Evolutionary conservation across 2,888 invertebrate genomes (phyloP).

Genomic region (Tridacna crocea): DNA sequence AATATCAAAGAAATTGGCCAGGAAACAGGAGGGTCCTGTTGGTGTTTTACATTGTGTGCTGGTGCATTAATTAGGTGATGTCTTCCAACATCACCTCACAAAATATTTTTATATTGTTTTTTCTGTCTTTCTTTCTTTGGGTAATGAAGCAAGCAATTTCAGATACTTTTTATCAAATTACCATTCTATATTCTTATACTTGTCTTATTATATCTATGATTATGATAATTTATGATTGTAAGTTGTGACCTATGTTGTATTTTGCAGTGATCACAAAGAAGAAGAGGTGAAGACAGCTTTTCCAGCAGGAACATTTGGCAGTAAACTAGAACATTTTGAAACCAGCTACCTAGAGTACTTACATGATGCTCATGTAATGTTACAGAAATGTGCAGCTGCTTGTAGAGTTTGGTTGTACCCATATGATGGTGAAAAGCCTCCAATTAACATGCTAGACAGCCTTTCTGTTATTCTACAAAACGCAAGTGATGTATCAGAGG

Average conservation of each 20-base stretch:
- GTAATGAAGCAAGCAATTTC: no score
- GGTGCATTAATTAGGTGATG: no score
- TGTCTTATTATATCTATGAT: no score
- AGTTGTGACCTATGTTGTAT: neutral
- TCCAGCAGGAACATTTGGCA: conserved; percentile 64
- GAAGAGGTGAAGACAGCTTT: conserved; percentile 52
- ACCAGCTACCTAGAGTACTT: conserved; percentile 87
- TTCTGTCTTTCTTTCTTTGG: no score
- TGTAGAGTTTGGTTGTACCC: conserved; percentile 92
- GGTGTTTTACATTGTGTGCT: no score
- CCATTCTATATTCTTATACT: no score
- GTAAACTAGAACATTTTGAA: conserved; percentile 75
- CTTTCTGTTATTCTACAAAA: conserved; percentile 5
- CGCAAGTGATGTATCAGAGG: neutral
- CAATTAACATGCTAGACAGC: conserved; percentile 61
- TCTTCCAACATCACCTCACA: no score
- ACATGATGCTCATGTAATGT: conserved; percentile 92
- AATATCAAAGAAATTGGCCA: no score
- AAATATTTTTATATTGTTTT: no score
- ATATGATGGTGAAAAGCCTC: conserved; percentile 89
- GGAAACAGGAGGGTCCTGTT: no score
- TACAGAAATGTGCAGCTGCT: conserved; percentile 90
- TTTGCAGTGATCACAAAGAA: conserved; percentile 44
- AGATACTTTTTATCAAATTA: no score
- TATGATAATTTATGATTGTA: no score